These are phyloP conservation scores for Agriopis leucophaearia DNA, from an alignment of 2,888 invertebrate genomes.

Conservation along the genomic window DNA sequence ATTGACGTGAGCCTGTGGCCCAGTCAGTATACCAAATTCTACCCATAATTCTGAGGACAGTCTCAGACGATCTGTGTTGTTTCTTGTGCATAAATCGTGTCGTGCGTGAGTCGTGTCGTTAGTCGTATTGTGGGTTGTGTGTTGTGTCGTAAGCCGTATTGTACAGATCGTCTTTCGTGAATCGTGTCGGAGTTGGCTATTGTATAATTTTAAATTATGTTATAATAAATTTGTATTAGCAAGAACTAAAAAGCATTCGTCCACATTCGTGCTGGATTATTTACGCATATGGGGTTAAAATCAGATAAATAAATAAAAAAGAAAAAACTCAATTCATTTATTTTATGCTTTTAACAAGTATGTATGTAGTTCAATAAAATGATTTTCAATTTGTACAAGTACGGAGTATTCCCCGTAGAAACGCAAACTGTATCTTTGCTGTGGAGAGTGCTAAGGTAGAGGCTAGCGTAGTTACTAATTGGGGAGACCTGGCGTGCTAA, in stretches of 20 bases:
- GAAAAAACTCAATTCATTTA: constrained; percentile 60
- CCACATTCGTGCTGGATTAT: background rate
- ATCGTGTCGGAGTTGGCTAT: no score
- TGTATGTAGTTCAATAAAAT: constrained; percentile 79
- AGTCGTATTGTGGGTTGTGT: no score
- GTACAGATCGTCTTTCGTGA: no score
- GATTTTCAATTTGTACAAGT: constrained; percentile 83
- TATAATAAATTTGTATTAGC: background rate
- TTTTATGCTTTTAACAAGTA: constrained; percentile 81
- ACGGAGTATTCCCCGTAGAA: constrained; percentile 59
- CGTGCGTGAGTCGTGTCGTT: no score
- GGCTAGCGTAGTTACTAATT: constrained; percentile 7
- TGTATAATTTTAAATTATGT: no score
- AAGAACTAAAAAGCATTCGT: background rate
- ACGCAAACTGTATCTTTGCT: constrained; percentile 56
- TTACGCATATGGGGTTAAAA: constrained; percentile 5
- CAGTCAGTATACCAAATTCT: no score
- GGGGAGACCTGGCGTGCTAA: background rate
- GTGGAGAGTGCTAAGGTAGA: constrained; percentile 51
- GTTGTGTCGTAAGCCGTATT: no score
- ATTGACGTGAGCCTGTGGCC: background rate
- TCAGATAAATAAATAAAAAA: constrained; percentile 39
- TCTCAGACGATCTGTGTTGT: no score
- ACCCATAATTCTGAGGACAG: no score
- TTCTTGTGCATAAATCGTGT: no score